Conservation (phyloP, 1,140 invertebrate species). For the Nephotettix cincticeps region DNA sequence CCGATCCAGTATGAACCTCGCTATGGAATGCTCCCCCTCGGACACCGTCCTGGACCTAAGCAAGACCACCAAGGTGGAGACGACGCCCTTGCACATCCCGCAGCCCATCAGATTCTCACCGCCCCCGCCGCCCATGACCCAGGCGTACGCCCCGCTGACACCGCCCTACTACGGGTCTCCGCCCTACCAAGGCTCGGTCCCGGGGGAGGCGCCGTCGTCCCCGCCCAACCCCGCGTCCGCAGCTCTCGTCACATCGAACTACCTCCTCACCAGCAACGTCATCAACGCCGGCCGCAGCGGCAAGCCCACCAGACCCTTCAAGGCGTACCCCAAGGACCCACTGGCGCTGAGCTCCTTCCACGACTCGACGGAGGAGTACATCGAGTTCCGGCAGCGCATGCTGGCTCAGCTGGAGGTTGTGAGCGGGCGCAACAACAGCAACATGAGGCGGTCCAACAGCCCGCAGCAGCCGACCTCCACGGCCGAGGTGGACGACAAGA, state of each 20-base stretch:
- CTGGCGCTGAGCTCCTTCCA: constrained; percentile 53
- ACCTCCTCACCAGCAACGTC: constrained; percentile 5
- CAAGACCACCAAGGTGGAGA: neutral
- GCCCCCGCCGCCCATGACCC: neutral
- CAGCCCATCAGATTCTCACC: too few species aligned
- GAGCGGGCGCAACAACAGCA: constrained; percentile 43
- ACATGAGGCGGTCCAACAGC: constrained; percentile 30
- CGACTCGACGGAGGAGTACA: constrained; percentile 59
- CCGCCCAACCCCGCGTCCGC: neutral
- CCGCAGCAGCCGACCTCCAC: constrained; percentile 25
- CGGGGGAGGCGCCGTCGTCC: neutral
- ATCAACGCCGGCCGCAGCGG: constrained; percentile 26
- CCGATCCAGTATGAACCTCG: neutral
- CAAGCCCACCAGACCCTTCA: constrained; percentile 61
- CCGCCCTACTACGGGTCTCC: neutral
- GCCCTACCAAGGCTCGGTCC: neutral
- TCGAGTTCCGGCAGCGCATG: constrained; percentile 64
- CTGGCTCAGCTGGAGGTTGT: constrained; percentile 61
- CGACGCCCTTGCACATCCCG: neutral
- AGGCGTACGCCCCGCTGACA: neutral
- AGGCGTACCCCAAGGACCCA: constrained; percentile 69
- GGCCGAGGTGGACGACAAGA: constrained; percentile 56
- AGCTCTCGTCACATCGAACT: neutral
- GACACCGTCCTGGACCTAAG: neutral
- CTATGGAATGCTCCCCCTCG: neutral